Conservation (phyloP, 1,140 invertebrate genomes). For the Mya arenaria region DNA sequence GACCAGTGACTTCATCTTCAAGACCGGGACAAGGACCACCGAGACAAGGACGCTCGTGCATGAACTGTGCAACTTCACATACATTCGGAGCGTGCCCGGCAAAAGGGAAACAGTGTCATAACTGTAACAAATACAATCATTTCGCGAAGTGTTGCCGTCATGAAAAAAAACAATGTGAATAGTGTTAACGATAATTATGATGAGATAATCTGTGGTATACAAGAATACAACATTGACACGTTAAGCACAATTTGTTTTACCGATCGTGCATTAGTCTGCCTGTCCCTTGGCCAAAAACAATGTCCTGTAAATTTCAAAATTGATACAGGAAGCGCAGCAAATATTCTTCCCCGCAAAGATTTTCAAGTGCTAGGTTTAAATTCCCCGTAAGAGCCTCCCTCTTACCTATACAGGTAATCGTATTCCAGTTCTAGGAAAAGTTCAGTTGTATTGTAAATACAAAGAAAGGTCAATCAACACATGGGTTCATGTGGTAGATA, state of each 20-base stretch:
- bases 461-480: background rate
- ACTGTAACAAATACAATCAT: too few species aligned
- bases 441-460: background rate
- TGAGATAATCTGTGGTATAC: too few species aligned
- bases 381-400: background rate
- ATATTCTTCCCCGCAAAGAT: conserved; percentile 19
- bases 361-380: background rate
- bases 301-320: conserved; percentile 29
- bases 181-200: too few species aligned
- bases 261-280: conserved; percentile 7
- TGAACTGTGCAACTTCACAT: too few species aligned
- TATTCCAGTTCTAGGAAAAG: background rate
- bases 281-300: background rate
- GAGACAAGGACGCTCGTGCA: too few species aligned
- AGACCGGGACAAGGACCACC: too few species aligned
- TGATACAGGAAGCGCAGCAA: conserved; percentile 37
- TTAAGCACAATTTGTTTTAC: conserved; percentile 1
- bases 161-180: too few species aligned
- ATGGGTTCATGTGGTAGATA: conserved; percentile 11
- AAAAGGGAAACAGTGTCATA: too few species aligned
- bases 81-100: too few species aligned
- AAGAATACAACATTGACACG: conserved; percentile 9
- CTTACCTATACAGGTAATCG: conserved; percentile 17
- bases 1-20: too few species aligned
- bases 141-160: too few species aligned